phyloP scores from a whole-genome alignment of 2,888 invertebrate genomes.

The Ormyrus pomaceus region DNA sequence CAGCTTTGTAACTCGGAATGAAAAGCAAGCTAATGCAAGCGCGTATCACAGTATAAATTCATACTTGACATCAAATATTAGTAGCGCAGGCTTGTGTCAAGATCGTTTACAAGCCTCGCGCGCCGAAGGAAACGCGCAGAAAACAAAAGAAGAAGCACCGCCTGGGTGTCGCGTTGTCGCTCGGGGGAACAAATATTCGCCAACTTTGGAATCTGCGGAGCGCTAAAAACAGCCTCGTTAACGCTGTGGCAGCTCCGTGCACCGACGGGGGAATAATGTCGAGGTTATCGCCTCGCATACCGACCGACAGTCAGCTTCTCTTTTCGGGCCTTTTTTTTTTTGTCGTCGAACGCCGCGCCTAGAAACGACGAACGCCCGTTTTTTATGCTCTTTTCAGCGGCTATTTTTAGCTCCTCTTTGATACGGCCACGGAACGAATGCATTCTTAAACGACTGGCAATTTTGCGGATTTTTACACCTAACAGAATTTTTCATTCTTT shows the following conservation, averaged over 20 bases:
- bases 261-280: constrained; percentile 61
- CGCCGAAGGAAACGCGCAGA: too few species aligned
- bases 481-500: too few species aligned
- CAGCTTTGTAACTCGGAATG: too few species aligned
- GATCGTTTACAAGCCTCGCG: too few species aligned
- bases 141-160: too few species aligned
- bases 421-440: neutral
- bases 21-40: too few species aligned
- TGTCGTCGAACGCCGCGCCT: constrained; percentile 4
- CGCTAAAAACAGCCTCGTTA: constrained; percentile 63
- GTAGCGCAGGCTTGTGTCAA: too few species aligned
- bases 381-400: neutral
- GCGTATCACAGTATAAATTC: too few species aligned
- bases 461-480: too few species aligned
- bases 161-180: too few species aligned
- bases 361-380: neutral
- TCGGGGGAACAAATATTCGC: constrained; percentile 36
- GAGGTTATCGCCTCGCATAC: constrained; percentile 57
- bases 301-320: neutral
- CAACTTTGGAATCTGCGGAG: constrained; percentile 36
- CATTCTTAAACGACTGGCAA: too few species aligned
- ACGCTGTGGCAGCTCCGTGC: constrained; percentile 18
- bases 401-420: constrained; percentile 16
- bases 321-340: constrained; percentile 7
- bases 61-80: too few species aligned